Evolutionary conservation across 2,797 vertebrate species (phyloP).

Genomic region (Propithecus deckenii): DNA sequence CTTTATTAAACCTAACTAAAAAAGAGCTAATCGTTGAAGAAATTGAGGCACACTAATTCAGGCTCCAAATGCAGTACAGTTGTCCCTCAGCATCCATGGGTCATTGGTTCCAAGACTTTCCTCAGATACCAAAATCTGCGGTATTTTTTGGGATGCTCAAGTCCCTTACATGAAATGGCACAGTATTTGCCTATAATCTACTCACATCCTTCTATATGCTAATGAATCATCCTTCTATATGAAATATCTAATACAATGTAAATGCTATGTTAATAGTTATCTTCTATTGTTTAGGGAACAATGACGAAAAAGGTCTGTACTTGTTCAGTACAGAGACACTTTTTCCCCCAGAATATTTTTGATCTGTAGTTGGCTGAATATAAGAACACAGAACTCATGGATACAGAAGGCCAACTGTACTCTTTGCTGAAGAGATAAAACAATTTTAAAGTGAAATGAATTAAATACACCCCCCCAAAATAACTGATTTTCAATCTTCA

Average conservation of each 20-base stretch:
- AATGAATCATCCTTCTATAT: no score
- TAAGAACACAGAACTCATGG: background rate
- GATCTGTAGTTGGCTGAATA: background rate
- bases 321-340: background rate
- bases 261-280: background rate
- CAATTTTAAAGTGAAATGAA: conserved; percentile 35
- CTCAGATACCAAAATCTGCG: background rate
- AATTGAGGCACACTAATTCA: background rate
- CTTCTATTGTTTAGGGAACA: background rate
- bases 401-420: background rate
- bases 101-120: background rate
- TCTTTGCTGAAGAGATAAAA: background rate
- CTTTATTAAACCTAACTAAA: background rate
- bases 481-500: background rate
- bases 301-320: background rate
- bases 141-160: background rate
- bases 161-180: background rate
- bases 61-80: background rate
- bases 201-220: background rate
- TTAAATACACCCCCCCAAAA: background rate
- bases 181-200: background rate
- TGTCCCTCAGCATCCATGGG: background rate
- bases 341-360: background rate
- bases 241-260: background rate
- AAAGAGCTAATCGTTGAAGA: background rate